Evolutionary conservation across 1,140 invertebrate genomes (phyloP), one percentile per base, ranked within the genome.

Genomic region (Atta cephalotes): DNA sequence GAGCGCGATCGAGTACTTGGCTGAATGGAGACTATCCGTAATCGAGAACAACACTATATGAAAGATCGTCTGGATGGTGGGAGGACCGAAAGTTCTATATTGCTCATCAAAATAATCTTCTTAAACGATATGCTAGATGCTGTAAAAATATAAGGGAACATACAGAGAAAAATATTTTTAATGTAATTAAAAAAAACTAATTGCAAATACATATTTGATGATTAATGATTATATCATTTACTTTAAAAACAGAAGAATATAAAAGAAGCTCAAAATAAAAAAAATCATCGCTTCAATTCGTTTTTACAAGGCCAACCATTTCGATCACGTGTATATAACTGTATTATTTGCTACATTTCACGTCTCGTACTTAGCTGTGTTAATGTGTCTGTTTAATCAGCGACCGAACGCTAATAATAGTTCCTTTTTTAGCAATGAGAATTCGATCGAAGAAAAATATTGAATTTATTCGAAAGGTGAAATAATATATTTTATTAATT

Each of bases 11-110:
- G 72, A 77, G 70, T 56, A 90, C 76, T 91, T 79, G 87, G 81
- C 63, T 53, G 60, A 88, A 76, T 86, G 62, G 16, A 85, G 78
- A 91, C 91, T 89, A 88, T 81, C 71, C 76, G 74, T 76, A 80
- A 81, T 86, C 72, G 31, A 70, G 84, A 86, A 62, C 70, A 56
- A 66, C 87, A 82, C 87, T 62, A 85, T 51, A 62, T 70, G 79
- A 90, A 90, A 91, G 86, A 91, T 81, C 70, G 85, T 86, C 65
- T 65, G 62, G 53, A 84, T 81, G 74, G 85, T 91, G 91, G 87
- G 88, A 91, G 92, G 28, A 91, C 45, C 63, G 78, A 78, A 89
- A 72, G 78, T 88, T 82, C 76, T 84, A n/a, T 51, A 62, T 14
- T 39, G n/a, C 25, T 76, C 70, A 49, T 84, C 25, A 58, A 82